Percentiles rank a stretch among this genome's conserved stretches.
Evolutionary conservation across 2,113 vertebrate genomes (phyloP).

Genomic region (Genyomyrus donnyi): DNA sequence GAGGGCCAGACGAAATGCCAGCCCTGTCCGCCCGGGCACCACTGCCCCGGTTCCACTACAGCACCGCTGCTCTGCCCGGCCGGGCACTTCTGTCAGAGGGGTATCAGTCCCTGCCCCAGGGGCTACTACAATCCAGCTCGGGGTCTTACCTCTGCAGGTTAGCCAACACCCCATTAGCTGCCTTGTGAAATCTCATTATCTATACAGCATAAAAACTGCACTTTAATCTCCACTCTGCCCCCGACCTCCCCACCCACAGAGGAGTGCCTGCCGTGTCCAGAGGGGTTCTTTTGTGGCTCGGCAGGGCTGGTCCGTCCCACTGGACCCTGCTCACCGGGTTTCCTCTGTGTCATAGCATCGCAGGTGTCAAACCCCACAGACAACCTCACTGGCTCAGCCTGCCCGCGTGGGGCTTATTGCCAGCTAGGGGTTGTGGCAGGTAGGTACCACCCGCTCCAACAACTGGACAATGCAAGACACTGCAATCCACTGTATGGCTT

Average conservation of each 20-base stretch:
- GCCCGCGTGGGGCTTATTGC: constrained; percentile 63
- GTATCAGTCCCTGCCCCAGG: constrained; percentile 56
- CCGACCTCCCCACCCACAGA: constrained; percentile 37
- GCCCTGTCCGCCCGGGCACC: constrained; percentile 60
- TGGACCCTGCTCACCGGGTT: constrained; percentile 60
- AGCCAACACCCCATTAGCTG: background rate
- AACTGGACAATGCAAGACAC: background rate
- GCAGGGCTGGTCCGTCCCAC: constrained; percentile 61
- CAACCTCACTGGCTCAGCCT: constrained; percentile 58
- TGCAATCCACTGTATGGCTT: background rate
- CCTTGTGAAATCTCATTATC: background rate
- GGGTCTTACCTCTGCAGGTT: constrained; percentile 58
- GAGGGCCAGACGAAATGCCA: constrained; percentile 58
- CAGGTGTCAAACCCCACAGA: constrained; percentile 61
- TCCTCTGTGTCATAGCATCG: constrained; percentile 58
- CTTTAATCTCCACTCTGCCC: constrained; percentile 28
- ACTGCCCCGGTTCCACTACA: constrained; percentile 45
- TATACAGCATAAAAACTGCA: background rate
- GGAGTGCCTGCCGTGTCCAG: constrained; percentile 59
- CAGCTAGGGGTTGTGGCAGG: constrained; percentile 45
- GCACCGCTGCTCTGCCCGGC: constrained; percentile 57
- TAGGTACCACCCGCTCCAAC: constrained; percentile 8
- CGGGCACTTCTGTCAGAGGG: constrained; percentile 57
- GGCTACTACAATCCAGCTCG: constrained; percentile 56
- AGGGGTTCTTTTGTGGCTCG: constrained; percentile 61